phyloP scores from a whole-genome alignment of 2,797 vertebrate genomes.

The Poecilia wingei region DNA sequence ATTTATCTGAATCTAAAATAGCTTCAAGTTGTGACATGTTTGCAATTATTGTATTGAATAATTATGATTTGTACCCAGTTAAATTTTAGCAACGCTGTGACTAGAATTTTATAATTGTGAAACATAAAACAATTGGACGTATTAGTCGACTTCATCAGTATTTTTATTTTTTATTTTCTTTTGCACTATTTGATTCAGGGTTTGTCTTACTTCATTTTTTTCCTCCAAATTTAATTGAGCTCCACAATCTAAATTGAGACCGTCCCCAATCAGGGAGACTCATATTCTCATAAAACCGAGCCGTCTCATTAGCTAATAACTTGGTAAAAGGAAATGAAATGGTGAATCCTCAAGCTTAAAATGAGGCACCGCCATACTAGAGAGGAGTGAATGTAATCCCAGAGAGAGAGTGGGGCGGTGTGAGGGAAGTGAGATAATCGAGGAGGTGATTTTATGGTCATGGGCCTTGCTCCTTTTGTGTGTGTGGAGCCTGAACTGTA shows the following conservation, averaged over 20 bases:
- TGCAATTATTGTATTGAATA: not conserved
- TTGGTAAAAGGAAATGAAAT: not conserved
- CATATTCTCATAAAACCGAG: not conserved
- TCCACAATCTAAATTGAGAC: not conserved
- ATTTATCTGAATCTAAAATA: not conserved
- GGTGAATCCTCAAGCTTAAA: slow-evolving; percentile 36
- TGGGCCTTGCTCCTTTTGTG: slow-evolving; percentile 12
- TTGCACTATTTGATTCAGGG: not conserved
- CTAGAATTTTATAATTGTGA: not conserved
- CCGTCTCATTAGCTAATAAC: not conserved
- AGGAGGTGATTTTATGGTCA: slow-evolving; percentile 11
- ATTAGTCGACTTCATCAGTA: not conserved
- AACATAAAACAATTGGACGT: not conserved
- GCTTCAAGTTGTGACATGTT: not conserved
- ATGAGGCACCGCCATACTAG: slow-evolving; percentile 23
- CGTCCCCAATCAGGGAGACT: not conserved
- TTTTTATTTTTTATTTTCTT: not conserved
- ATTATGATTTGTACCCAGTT: not conserved
- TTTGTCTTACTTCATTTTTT: not conserved
- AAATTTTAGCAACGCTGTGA: not conserved
- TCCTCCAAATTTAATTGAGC: not conserved
- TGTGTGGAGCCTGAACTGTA: slow-evolving; percentile 18
- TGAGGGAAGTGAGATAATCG: slow-evolving; percentile 4
- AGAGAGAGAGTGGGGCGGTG: slow-evolving; percentile 1
- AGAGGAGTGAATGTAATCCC: slow-evolving; percentile 54